A percentile compares a stretch with the other conserved stretches of the same genome.
These are phyloP conservation scores for Acrobasis consociella DNA, from an alignment of 2,888 invertebrate genomes.

Conservation along the genomic window DNA sequence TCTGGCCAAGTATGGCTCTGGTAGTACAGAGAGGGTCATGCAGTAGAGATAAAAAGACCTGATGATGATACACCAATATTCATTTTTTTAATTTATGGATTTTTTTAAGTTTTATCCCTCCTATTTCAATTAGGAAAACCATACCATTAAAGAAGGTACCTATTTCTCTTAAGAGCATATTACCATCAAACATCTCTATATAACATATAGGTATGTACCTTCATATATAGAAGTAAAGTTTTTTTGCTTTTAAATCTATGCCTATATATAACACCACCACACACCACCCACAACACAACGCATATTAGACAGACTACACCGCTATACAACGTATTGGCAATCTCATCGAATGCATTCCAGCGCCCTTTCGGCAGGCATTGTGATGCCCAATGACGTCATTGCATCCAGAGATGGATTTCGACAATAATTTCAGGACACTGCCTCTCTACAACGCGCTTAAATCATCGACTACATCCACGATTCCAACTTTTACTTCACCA, in stretches of 20 bases:
- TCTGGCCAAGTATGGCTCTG: no score
- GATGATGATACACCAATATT: no score
- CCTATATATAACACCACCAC: no score
- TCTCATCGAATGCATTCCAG: slow-evolving; percentile 20
- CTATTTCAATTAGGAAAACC: no score
- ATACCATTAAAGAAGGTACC: no score
- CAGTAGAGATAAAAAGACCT: no score
- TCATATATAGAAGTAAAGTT: no score
- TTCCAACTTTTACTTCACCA: slow-evolving; percentile 21
- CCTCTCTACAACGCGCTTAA: slow-evolving; percentile 33
- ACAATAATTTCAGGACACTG: slow-evolving; percentile 76
- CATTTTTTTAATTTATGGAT: no score
- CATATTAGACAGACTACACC: background rate
- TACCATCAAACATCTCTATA: slow-evolving; percentile 4
- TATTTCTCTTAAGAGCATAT: background rate
- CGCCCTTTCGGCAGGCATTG: slow-evolving; percentile 76
- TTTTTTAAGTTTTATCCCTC: no score
- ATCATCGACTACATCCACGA: slow-evolving; percentile 14
- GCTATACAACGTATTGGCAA: slow-evolving; percentile 13
- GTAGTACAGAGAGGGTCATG: no score
- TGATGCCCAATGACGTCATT: slow-evolving; percentile 78
- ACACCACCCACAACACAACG: background rate
- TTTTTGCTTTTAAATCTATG: no score
- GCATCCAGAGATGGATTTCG: slow-evolving; percentile 75
- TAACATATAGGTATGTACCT: no score